These are phyloP conservation scores for Podarcis cretensis DNA, from an alignment of 2,113 vertebrate species.

Conservation along the genomic window DNA sequence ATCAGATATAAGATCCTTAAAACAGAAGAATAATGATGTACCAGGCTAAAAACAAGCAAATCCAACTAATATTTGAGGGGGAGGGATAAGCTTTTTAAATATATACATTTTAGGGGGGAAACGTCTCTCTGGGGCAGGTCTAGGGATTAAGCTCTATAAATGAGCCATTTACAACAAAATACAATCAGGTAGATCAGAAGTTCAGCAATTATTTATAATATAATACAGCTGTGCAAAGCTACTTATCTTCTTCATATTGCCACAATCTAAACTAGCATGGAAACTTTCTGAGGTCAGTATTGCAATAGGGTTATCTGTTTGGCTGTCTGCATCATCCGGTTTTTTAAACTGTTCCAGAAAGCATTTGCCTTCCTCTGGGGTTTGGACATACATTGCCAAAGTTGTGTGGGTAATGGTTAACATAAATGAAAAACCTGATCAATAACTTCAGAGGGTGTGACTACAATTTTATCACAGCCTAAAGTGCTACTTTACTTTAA, in stretches of 20 bases:
- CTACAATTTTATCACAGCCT: neutral
- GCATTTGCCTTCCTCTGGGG: neutral
- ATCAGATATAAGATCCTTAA: neutral
- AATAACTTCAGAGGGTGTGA: neutral
- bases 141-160: neutral
- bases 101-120: neutral
- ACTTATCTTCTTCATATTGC: neutral
- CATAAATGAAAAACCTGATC: neutral
- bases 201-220: neutral
- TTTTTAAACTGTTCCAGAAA: neutral
- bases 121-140: neutral
- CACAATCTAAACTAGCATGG: neutral
- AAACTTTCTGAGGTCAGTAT: neutral
- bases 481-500: neutral
- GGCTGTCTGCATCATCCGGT: neutral
- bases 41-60: neutral
- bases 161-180: neutral
- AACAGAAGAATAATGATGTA: neutral
- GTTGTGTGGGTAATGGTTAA: too few species aligned
- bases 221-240: neutral
- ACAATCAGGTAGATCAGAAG: neutral
- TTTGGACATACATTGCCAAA: neutral
- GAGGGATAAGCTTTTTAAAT: too few species aligned
- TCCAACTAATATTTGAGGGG: neutral
- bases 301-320: neutral